Conservation (phyloP, 2,797 vertebrate species). For the Borostomias antarcticus region DNA sequence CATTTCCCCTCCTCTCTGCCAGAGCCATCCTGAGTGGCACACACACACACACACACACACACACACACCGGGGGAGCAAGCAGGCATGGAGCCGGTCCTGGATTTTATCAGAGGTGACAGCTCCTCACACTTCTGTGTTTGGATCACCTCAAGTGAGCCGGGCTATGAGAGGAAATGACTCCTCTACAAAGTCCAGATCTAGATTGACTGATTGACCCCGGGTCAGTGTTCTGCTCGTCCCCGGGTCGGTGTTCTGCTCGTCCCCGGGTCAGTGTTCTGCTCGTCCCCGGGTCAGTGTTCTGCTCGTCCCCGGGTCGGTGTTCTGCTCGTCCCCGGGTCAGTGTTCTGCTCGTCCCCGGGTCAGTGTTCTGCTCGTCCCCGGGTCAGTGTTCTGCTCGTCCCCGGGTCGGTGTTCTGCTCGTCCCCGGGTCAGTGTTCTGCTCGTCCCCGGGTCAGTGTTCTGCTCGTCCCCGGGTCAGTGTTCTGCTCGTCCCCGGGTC, state of each 20-base stretch:
- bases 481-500: slow-evolving; percentile 64
- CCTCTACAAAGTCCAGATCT: slow-evolving; percentile 88
- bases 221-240: slow-evolving; percentile 80
- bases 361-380: slow-evolving; percentile 62
- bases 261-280: slow-evolving; percentile 61
- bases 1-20: slow-evolving; percentile 72
- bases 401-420: slow-evolving; percentile 63
- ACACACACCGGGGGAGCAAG: slow-evolving; percentile 59
- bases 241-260: slow-evolving; percentile 63
- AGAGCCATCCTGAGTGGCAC: slow-evolving; percentile 45
- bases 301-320: too few species aligned
- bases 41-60: slow-evolving; percentile 41
- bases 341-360: slow-evolving; percentile 64
- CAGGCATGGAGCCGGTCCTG: slow-evolving; percentile 67
- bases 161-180: slow-evolving; percentile 84
- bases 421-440: slow-evolving; percentile 61
- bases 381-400: too few species aligned
- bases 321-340: slow-evolving; percentile 64
- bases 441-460: slow-evolving; percentile 63
- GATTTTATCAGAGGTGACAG: slow-evolving; percentile 92
- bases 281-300: too few species aligned
- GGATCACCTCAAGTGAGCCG: slow-evolving; percentile 90
- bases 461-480: slow-evolving; percentile 63
- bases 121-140: slow-evolving; percentile 88
- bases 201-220: slow-evolving; percentile 90